Evolutionary conservation across 2,888 invertebrate species (phyloP).

Genomic region (Macrophya annulata): DNA sequence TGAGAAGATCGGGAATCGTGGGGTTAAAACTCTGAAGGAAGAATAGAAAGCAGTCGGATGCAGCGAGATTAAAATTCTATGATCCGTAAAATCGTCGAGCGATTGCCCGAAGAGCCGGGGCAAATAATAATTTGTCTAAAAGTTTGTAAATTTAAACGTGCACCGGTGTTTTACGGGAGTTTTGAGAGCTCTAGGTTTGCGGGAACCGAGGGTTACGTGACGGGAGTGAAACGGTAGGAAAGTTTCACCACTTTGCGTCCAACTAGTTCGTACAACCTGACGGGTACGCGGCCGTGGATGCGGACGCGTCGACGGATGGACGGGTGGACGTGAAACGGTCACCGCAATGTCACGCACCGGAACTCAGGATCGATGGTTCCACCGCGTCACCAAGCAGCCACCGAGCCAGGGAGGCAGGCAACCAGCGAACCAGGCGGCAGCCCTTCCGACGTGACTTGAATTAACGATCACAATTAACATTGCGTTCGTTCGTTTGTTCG

Average conservation of each 20-base stretch:
- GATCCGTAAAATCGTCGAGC: background rate
- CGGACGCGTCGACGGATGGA: conserved; percentile 40
- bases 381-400: conserved; percentile 61
- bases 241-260: conserved; percentile 51
- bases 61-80: background rate
- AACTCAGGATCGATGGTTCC: conserved; percentile 66
- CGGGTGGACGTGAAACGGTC: conserved; percentile 62
- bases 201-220: conserved; percentile 20
- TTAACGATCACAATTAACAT: conserved; percentile 73
- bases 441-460: conserved; percentile 71
- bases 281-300: conserved; percentile 30
- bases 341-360: conserved; percentile 63
- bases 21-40: background rate
- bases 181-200: conserved; percentile 20
- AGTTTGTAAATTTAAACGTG: conserved; percentile 41
- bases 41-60: background rate
- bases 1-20: background rate
- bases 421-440: conserved; percentile 59
- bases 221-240: conserved; percentile 10
- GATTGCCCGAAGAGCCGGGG: background rate
- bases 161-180: conserved; percentile 8
- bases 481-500: conserved; percentile 56
- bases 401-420: conserved; percentile 34
- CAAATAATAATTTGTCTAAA: background rate
- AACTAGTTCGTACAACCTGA: conserved; percentile 47